These are phyloP conservation scores for Propithecus deckenii DNA, from an alignment of 2,797 vertebrate species.

Conservation along the genomic window DNA sequence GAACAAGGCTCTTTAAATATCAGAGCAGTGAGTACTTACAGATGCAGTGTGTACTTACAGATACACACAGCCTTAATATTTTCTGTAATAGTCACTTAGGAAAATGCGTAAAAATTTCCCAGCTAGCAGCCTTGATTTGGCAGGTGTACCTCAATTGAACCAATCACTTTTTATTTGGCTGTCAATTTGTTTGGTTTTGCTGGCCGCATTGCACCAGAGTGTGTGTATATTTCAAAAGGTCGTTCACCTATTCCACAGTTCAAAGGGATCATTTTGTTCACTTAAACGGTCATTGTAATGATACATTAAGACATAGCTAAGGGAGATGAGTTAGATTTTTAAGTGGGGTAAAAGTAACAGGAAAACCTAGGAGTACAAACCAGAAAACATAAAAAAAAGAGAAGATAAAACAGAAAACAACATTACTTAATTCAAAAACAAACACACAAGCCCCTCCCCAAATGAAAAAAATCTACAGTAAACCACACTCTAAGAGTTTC, in stretches of 20 bases:
- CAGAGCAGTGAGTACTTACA: neutral
- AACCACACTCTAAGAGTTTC: neutral
- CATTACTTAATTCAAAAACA: neutral
- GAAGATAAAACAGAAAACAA: neutral
- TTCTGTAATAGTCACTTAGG: constrained; percentile 52
- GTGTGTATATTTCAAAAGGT: constrained; percentile 75
- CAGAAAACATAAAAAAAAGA: neutral
- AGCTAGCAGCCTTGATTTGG: constrained; percentile 33
- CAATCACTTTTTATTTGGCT: constrained; percentile 49
- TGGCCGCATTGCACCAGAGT: constrained; percentile 61
- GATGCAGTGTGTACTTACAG: neutral
- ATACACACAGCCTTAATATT: constrained; percentile 6
- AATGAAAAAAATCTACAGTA: neutral
- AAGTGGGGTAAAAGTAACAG: neutral
- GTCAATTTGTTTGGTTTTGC: constrained; percentile 52
- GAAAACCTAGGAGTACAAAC: neutral
- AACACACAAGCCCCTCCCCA: neutral
- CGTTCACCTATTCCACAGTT: constrained; percentile 59
- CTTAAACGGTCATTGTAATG: constrained; percentile 48
- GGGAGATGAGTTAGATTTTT: neutral
- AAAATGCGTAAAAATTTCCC: neutral
- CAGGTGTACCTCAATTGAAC: constrained; percentile 53
- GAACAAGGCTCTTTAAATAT: constrained; percentile 66
- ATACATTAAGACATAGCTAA: constrained; percentile 30
- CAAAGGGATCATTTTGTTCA: constrained; percentile 62